Evolutionary conservation across 1,140 invertebrate species (phyloP).

Genomic region (Neocloeon triangulifer): DNA sequence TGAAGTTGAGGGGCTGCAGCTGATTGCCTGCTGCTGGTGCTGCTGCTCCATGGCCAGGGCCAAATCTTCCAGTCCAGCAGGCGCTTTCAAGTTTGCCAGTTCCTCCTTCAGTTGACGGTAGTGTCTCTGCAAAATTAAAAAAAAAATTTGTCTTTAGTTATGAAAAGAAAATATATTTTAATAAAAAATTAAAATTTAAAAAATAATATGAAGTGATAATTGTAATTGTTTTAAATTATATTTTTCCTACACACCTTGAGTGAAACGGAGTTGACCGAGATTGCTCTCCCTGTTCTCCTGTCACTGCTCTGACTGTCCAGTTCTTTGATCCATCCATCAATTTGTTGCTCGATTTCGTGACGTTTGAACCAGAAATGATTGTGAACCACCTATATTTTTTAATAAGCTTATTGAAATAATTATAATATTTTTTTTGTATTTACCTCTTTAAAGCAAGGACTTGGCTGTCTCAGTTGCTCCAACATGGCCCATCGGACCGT

Average conservation of each 20-base stretch:
- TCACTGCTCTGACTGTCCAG: slow-evolving; percentile 50
- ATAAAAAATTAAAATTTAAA: background rate
- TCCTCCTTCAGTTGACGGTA: slow-evolving; percentile 58
- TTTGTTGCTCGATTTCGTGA: slow-evolving; percentile 69
- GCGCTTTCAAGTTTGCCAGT: slow-evolving; percentile 50
- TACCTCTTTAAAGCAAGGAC: slow-evolving; percentile 82
- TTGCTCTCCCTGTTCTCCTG: slow-evolving; percentile 44
- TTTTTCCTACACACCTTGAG: slow-evolving; percentile 47
- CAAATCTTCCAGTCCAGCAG: slow-evolving; percentile 42
- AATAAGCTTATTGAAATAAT: slow-evolving; percentile 2
- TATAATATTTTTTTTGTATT: slow-evolving; percentile 8
- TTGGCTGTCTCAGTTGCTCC: slow-evolving; percentile 74
- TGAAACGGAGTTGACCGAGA: slow-evolving; percentile 50
- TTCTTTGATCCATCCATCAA: slow-evolving; percentile 75
- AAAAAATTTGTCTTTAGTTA: slow-evolving; percentile 11
- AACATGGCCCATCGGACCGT: slow-evolving; percentile 92
- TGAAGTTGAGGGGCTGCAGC: too few relatives aligned
- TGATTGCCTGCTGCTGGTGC: too few relatives aligned
- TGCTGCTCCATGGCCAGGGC: too few relatives aligned
- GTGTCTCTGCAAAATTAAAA: slow-evolving; percentile 35
- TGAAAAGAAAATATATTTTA: slow-evolving; percentile 4
- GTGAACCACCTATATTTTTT: slow-evolving; percentile 47
- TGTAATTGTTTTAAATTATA: too few relatives aligned
- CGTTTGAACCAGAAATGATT: slow-evolving; percentile 90
- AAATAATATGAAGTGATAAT: too few relatives aligned